Base-by-base conservation (phyloP, 2,888 invertebrate genomes). In the Drosophila eohydei region DNA sequence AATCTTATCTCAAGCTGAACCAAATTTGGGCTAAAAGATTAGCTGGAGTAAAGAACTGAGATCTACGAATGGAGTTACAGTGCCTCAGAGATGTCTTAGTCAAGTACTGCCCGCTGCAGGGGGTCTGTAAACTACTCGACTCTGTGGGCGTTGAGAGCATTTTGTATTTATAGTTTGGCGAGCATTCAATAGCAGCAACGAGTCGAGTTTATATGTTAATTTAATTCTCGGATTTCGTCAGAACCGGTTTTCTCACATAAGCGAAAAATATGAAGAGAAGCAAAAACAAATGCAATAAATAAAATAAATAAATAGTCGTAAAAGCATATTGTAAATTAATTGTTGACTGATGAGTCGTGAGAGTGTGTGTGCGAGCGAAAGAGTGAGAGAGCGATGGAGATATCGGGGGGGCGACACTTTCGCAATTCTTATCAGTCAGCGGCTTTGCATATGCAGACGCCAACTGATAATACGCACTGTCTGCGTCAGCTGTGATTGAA, bases 121-220 rank as follows among this genome's bases (percentile, higher is more conserved):
- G 21, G 51, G n/a, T 63, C 16, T 5, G n/a, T 32, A 11, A 36
- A 40, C 32, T 34, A 12, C 46, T 16, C 44, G 43, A 46, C 12
- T 6, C 26, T 8, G 2, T 34, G 34, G 5, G 6, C 4, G 55
- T 2, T 72, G 80, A 80, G 72, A 59, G 69, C 63, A 85, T 69
- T 62, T 57, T 36, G 59, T 86, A 80, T 86, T 73, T 72, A 58
- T 67, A 80, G 75, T 52, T 59, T 66, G 16, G 32, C 32, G 16
- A 43, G 40, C 54, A 50, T 44, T 11, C 36, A 14, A 21, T 14
- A 51, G 41, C 21, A 46, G 41, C n/a, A 41, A 38, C 26, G 32
- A 12, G 4, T 3, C 26, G 41, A 41, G 7, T 43, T 36, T 54
- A 32, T 61, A 73, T 66, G 78, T 66, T 74, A 64, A 76, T 79